Evolutionary conservation across 1,140 invertebrate species (phyloP).

Genomic region (Macrobrachium rosenbergii): DNA sequence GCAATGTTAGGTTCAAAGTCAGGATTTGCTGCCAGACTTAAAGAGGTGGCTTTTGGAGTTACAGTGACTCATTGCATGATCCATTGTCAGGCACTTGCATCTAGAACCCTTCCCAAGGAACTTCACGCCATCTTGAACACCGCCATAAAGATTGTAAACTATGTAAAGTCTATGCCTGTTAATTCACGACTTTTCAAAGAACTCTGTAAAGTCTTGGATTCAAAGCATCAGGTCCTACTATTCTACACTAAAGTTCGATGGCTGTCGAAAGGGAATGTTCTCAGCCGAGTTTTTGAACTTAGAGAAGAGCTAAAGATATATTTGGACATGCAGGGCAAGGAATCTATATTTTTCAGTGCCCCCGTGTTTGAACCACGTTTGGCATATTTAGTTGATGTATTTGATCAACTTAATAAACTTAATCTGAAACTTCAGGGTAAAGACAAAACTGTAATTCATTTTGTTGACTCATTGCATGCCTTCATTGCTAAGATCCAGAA

Average conservation of each 20-base stretch:
- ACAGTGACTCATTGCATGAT: too few relatives aligned
- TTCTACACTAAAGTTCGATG: too few relatives aligned
- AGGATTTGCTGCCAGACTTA: constrained; percentile 16
- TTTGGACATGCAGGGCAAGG: constrained; percentile 16
- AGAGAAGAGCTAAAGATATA: constrained; percentile 8
- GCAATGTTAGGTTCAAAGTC: constrained; percentile 36
- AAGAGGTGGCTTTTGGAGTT: too few relatives aligned
- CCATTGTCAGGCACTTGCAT: constrained; percentile 27
- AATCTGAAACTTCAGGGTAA: constrained; percentile 15
- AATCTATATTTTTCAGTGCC: constrained; percentile 12
- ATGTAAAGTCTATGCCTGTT: too few relatives aligned
- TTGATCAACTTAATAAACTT: constrained; percentile 4
- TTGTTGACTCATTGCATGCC: too few relatives aligned
- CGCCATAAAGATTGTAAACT: constrained; percentile 23
- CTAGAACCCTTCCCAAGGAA: constrained; percentile 29
- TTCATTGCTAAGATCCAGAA: too few relatives aligned
- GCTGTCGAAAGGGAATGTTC: too few relatives aligned
- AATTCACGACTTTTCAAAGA: too few relatives aligned
- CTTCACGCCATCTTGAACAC: constrained; percentile 20
- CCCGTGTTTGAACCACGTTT: constrained; percentile 16
- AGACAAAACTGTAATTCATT: too few relatives aligned
- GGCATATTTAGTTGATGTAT: constrained; percentile 16
- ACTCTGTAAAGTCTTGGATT: too few relatives aligned
- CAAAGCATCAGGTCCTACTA: too few relatives aligned
- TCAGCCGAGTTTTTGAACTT: constrained; percentile 19